Percentiles rank a stretch among this genome's conserved stretches.
These are phyloP conservation scores for Amphipoea oculea DNA, from an alignment of 2,888 invertebrate genomes.

Conservation along the genomic window DNA sequence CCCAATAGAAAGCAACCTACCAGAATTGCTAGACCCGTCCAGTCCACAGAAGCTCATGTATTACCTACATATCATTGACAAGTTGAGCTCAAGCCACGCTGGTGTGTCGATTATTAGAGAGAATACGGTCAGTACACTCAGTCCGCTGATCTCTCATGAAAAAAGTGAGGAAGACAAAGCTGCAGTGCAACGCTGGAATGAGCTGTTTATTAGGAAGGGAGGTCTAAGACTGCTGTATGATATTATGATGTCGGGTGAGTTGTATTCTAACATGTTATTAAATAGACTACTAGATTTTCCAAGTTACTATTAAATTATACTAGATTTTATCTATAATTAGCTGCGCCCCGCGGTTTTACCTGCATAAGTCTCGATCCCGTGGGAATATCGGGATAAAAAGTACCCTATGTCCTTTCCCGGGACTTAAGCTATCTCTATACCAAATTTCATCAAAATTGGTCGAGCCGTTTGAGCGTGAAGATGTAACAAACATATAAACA, in stretches of 20 bases:
- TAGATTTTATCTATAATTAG: not conserved
- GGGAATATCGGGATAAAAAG: no score
- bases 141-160: slow-evolving; percentile 65
- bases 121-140: slow-evolving; percentile 65
- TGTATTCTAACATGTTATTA: not conserved
- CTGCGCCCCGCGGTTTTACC: no score
- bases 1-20: slow-evolving; percentile 92
- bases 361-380: no score
- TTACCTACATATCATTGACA: slow-evolving; percentile 96
- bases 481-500: no score
- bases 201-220: slow-evolving; percentile 95
- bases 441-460: no score
- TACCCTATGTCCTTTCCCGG: no score
- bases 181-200: slow-evolving; percentile 92
- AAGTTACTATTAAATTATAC: not conserved
- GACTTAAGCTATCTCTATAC: no score
- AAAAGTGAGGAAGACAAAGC: slow-evolving; percentile 83
- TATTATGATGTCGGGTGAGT: slow-evolving; percentile 96
- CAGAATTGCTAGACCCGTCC: slow-evolving; percentile 95
- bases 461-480: no score
- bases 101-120: slow-evolving; percentile 78
- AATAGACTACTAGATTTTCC: no score
- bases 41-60: slow-evolving; percentile 99
- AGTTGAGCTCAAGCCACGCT: slow-evolving; percentile 82
- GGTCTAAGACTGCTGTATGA: slow-evolving; percentile 97